Percentiles rank a stretch among this genome's conserved stretches.
Conservation (phyloP, 37 sponge, comb jelly and placozoan species). For the Spongia lamella region DNA sequence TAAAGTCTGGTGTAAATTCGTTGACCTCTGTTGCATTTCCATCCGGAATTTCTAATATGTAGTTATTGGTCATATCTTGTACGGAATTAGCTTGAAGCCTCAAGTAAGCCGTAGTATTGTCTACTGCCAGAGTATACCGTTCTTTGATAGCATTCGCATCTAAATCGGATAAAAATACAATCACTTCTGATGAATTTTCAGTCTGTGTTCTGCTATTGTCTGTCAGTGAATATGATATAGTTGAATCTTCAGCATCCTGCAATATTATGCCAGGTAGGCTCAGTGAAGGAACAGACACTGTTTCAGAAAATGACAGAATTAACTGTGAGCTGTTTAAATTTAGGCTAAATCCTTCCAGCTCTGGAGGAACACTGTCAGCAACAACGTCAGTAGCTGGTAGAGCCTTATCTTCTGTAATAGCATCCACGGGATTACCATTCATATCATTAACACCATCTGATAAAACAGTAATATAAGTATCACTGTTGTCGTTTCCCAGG, state of each 20-base stretch:
- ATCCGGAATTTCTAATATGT: slow-evolving; percentile 29
- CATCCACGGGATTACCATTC: slow-evolving; percentile 66
- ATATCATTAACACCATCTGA: slow-evolving; percentile 59
- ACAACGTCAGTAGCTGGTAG: slow-evolving; percentile 11
- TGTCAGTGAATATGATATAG: slow-evolving; percentile 32
- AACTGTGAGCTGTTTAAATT: slow-evolving; percentile 66
- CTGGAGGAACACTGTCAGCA: slow-evolving; percentile 50
- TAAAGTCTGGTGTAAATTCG: slow-evolving; percentile 36
- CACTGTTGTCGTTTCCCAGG: slow-evolving; percentile 41
- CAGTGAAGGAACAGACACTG: slow-evolving; percentile 56
- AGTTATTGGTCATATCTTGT: slow-evolving; percentile 59
- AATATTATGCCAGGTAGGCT: slow-evolving; percentile 39
- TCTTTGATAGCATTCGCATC: slow-evolving; percentile 70
- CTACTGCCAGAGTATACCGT: slow-evolving; percentile 52
- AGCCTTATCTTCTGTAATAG: slow-evolving; percentile 39
- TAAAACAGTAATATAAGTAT: slow-evolving; percentile 69
- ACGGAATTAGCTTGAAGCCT: slow-evolving; percentile 29
- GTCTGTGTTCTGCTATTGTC: slow-evolving; percentile 18
- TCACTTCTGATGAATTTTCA: slow-evolving; percentile 55
- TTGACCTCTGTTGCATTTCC: slow-evolving; percentile 45
- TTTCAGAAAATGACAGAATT: slow-evolving; percentile 65
- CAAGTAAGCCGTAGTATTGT: slow-evolving; percentile 44
- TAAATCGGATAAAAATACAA: slow-evolving; percentile 29
- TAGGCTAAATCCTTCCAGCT: slow-evolving; percentile 56
- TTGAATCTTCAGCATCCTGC: slow-evolving; percentile 50